Evolutionary conservation across 2,113 vertebrate genomes (phyloP), one percentile per base, ranked within the genome.

Genomic region (Murina feae): DNA sequence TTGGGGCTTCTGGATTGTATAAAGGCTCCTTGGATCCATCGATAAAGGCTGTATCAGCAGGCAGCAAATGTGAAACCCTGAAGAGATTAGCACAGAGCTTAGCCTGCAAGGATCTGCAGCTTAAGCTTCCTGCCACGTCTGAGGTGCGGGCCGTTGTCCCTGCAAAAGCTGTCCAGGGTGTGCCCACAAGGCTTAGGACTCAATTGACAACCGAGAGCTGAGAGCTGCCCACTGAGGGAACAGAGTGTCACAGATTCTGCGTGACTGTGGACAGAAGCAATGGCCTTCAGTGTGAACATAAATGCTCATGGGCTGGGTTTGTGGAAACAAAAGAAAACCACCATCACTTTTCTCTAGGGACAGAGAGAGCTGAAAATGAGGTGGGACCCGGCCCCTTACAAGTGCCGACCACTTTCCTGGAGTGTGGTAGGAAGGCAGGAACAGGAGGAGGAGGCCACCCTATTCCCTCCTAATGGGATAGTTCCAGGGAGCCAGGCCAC

Each of bases 11-110:
- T 72, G 58, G 94, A 78, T 76, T 96, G 14, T 87, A 39, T 81
- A 90, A 66, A 49, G 83, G 4, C 44, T 75, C 86, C 82, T 95
- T 44, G 1, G 11, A 69, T 97, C 94, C 75, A 89, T 7, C 55
- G 87, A 86, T 30, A 87, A 90, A 89, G 53, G n/a, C 60, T 60
- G 17, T 88, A n/a, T 32, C 88, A 88, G 71, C 69, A 91, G 86
- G 49, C 32, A 93, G 83, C 44, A 92, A 85, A 72, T 66, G 79
- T 53, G 86, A 94, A 95, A 95, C 78, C 91, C 35, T 5, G 32
- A 66, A 28, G 55, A 89, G 60, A 30, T 17, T 80, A 94, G 84
- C 74, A 21, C 5, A 51, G 66, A 83, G 49, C 9, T 85, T 8
- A 3, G 5, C 32, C 60, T 81, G 17, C 78, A 37, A 39, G 12